phyloP scores from a whole-genome alignment of 64 coral and sea anemone genomes.

The Acropora tenuis region DNA sequence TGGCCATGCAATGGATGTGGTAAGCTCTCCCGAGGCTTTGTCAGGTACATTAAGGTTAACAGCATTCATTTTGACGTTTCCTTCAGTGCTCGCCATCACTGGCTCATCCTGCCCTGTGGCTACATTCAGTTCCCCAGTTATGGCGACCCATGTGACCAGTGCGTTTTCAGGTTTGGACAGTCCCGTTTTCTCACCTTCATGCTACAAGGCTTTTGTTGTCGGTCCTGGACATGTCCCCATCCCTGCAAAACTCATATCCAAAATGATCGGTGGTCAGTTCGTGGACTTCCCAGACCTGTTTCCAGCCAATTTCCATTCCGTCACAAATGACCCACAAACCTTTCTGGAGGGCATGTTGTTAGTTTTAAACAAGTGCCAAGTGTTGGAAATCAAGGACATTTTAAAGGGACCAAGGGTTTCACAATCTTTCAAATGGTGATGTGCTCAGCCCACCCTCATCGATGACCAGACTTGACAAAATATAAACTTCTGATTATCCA shows the following conservation, averaged over 20 bases:
- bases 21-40: no score
- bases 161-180: not conserved
- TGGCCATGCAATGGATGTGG: no score
- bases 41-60: no score
- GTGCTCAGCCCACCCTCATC: not conserved
- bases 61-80: no score
- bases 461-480: not conserved
- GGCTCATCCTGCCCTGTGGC: no score
- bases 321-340: not conserved
- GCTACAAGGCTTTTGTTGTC: not conserved
- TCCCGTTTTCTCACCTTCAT: not conserved
- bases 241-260: no score
- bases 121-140: no score
- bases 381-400: not conserved
- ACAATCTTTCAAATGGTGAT: conserved; percentile 18
- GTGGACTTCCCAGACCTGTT: not conserved
- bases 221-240: not conserved
- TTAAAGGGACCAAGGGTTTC: not conserved
- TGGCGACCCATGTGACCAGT: not conserved
- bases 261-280: not conserved
- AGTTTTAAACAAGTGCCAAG: not conserved
- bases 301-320: not conserved
- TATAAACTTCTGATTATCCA: conserved; percentile 12
- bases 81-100: no score
- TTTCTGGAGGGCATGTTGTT: not conserved